These are phyloP conservation scores for Eulemur albifrons DNA, from an alignment of 2,797 vertebrate genomes.

Conservation along the genomic window DNA sequence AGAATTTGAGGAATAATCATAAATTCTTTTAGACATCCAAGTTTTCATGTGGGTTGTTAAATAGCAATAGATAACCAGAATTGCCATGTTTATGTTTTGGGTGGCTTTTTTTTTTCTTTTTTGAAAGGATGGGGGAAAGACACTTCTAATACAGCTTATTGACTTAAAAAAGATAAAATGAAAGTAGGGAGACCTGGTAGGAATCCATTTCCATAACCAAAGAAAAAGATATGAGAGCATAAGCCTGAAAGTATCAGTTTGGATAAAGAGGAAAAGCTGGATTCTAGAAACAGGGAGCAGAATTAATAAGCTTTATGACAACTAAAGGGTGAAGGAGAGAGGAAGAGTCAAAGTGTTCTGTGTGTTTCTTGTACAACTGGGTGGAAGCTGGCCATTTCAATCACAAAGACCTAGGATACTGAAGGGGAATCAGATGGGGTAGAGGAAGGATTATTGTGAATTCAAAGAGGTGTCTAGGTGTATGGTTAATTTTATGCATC, in stretches of 20 bases:
- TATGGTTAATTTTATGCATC: not conserved
- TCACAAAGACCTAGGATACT: not conserved
- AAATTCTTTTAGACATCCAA: not conserved
- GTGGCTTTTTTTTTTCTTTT: not conserved
- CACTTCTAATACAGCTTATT: not conserved
- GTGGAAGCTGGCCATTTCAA: not conserved
- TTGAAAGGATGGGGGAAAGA: no score
- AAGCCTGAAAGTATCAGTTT: not conserved
- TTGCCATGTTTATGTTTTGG: not conserved
- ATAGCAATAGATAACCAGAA: not conserved
- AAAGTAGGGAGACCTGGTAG: not conserved
- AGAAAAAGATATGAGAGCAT: not conserved
- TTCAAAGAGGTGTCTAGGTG: not conserved
- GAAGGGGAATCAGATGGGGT: not conserved
- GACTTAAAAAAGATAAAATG: not conserved
- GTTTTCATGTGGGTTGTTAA: not conserved
- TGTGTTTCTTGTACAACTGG: not conserved
- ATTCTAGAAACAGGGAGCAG: not conserved
- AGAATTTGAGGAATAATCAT: not conserved
- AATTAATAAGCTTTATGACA: not conserved
- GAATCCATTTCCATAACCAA: not conserved
- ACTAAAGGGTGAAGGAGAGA: not conserved
- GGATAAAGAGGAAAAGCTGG: not conserved
- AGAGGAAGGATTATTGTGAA: not conserved
- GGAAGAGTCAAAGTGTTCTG: not conserved